Evolutionary conservation across 2,113 vertebrate species (phyloP), one percentile per base, ranked within the genome.

Genomic region (Cygnus atratus): DNA sequence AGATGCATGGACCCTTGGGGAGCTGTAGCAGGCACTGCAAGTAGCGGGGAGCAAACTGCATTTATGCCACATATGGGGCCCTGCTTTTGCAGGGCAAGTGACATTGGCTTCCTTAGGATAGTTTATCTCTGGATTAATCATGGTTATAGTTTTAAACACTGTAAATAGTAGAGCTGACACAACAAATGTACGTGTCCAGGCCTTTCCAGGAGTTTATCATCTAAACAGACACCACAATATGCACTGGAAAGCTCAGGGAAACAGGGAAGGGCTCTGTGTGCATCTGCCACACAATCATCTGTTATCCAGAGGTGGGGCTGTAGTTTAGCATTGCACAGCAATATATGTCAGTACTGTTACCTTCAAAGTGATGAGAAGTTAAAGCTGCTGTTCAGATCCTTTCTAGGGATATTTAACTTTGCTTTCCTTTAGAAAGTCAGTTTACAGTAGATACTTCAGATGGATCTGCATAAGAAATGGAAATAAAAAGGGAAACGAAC

Each of bases 151-250:
- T 92, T 93, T 76, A 89, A 95, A 72, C 81, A 63, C 62, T 5
- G 0, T 79, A 72, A 92, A 85, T 73, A 82, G 70, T 39, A 91
- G 21, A 89, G 55, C 81, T 87, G 81, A 79, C 57, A 88, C 43
- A 92, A 71, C 81, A 89, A 93, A 92, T 71, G 39, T 75, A 68
- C 43, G 11, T 15, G 29, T 65, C 57, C 66, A 79, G 58, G 58
- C 57, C 65, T 93, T 94, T 91, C 20, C n/a, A 95, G 73, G 84
- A 78, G 66, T 96, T 95, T 87, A 61, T 93, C 66, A 87, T 92
- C 87, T 65, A 89, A 91, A 87, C 18, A 89, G 84, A 84, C 54
- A 78, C 61, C 31, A 57, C 1, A 3, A 44, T 79, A 62, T 24
- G 2, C 59, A 66, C 41, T 87, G 58, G 35, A 92, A 81, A 54